These are phyloP conservation scores for Charanyca ferruginea DNA, from an alignment of 2,888 invertebrate genomes.

Conservation along the genomic window DNA sequence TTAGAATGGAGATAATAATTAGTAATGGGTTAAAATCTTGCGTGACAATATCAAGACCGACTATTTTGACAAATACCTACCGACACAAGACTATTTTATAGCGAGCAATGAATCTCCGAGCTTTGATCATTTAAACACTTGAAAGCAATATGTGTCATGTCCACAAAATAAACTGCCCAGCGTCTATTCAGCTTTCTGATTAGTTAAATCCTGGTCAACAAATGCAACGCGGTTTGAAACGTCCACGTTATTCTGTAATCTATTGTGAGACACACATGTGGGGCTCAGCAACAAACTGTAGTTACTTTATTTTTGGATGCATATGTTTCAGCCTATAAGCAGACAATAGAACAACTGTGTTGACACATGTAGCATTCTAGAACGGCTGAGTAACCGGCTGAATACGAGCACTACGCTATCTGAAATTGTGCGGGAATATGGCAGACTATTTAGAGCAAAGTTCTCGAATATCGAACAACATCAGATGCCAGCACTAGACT, in stretches of 20 bases:
- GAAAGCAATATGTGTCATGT: constrained; percentile 26
- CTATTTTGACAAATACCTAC: constrained; percentile 23
- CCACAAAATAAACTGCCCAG: constrained; percentile 8
- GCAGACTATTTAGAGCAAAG: constrained; percentile 39
- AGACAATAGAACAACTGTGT: constrained; percentile 48
- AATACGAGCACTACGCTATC: constrained; percentile 19
- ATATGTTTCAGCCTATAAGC: constrained; percentile 38
- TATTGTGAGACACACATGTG: constrained; percentile 36
- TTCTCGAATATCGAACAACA: constrained; percentile 46
- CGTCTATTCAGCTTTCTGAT: constrained; percentile 14
- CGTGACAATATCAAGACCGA: constrained; percentile 6
- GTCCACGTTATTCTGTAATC: constrained; percentile 23
- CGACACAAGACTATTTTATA: constrained; percentile 26
- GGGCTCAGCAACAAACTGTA: constrained; percentile 25
- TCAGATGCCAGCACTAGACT: constrained; percentile 33
- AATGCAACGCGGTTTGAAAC: constrained; percentile 18
- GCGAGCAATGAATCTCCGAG: constrained; percentile 11
- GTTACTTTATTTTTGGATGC: constrained; percentile 52
- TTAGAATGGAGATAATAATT: constrained; percentile 11
- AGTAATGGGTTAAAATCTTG: constrained; percentile 1
- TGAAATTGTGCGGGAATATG: constrained; percentile 26
- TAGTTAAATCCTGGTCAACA: constrained; percentile 25
- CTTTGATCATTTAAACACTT: constrained; percentile 35
- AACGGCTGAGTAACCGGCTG: constrained; percentile 29
- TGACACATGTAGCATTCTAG: constrained; percentile 50